Evolutionary conservation across 2,888 invertebrate species (phyloP).

Genomic region (Agrotis ipsilon): DNA sequence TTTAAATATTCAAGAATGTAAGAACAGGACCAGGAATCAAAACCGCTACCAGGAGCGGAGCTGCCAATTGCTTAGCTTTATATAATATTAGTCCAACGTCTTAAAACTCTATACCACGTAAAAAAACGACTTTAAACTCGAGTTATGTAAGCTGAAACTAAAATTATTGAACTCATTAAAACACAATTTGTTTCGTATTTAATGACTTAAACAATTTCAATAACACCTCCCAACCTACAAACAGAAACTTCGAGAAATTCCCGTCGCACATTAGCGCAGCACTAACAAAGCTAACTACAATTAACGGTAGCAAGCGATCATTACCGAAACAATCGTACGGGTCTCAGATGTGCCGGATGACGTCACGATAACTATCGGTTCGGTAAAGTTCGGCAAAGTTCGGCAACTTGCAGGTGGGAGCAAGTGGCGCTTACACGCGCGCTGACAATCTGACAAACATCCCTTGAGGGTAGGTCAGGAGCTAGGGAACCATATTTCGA

Average conservation of each 20-base stretch:
- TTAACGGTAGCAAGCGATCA: slow-evolving; percentile 54
- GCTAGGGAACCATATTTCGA: slow-evolving; percentile 23
- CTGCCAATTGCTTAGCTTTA: no score
- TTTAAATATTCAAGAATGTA: no score
- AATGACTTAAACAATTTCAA: slow-evolving; percentile 1
- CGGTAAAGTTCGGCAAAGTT: slow-evolving; percentile 49
- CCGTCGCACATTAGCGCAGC: slow-evolving; percentile 34
- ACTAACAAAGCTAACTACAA: slow-evolving; percentile 53
- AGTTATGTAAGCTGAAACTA: no score
- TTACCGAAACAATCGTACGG: slow-evolving; percentile 59
- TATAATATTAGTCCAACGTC: no score
- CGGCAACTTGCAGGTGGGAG: slow-evolving; percentile 63
- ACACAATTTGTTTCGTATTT: not conserved
- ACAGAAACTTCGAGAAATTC: slow-evolving; percentile 21
- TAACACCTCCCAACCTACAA: not conserved
- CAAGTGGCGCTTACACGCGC: slow-evolving; percentile 63
- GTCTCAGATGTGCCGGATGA: slow-evolving; percentile 62
- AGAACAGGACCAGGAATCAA: no score
- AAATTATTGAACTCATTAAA: not conserved
- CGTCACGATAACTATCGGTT: slow-evolving; percentile 54
- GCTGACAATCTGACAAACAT: slow-evolving; percentile 77
- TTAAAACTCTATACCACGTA: no score
- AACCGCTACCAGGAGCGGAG: no score
- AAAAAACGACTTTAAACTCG: no score
- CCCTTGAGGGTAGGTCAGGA: slow-evolving; percentile 63